Evolutionary conservation across 2,113 vertebrate genomes (phyloP).

Genomic region (Raja brachyura): DNA sequence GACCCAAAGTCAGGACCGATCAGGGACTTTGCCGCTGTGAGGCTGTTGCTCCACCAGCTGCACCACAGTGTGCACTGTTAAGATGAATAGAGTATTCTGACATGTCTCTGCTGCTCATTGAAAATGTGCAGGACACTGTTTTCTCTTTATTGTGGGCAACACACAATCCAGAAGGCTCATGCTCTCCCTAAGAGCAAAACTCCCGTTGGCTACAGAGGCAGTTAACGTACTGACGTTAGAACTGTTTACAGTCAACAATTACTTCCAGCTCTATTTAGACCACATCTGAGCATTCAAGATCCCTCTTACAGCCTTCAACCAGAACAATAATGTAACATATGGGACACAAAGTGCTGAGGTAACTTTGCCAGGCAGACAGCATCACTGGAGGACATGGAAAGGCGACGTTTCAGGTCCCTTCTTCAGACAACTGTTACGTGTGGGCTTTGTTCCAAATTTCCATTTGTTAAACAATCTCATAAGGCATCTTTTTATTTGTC

Average conservation of each 20-base stretch:
- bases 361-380: too few species aligned
- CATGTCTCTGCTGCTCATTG: neutral
- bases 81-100: neutral
- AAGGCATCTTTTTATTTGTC: neutral
- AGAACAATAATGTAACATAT: neutral
- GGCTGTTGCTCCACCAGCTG: too few species aligned
- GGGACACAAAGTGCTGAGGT: too few species aligned
- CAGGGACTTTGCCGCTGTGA: too few species aligned
- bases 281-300: neutral
- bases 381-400: too few species aligned
- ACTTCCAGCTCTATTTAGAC: neutral
- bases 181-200: neutral
- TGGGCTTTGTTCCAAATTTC: conserved; percentile 13
- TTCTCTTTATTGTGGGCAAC: neutral
- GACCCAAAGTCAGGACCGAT: too few species aligned
- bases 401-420: too few species aligned
- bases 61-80: neutral
- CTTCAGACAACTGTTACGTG: too few species aligned
- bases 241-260: neutral
- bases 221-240: neutral
- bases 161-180: too few species aligned
- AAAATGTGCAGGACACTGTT: neutral
- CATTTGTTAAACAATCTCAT: neutral
- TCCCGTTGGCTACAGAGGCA: too few species aligned
- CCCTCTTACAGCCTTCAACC: neutral